Evolutionary conservation across 2,888 invertebrate genomes (phyloP).

Genomic region (Brachyptera putata): DNA sequence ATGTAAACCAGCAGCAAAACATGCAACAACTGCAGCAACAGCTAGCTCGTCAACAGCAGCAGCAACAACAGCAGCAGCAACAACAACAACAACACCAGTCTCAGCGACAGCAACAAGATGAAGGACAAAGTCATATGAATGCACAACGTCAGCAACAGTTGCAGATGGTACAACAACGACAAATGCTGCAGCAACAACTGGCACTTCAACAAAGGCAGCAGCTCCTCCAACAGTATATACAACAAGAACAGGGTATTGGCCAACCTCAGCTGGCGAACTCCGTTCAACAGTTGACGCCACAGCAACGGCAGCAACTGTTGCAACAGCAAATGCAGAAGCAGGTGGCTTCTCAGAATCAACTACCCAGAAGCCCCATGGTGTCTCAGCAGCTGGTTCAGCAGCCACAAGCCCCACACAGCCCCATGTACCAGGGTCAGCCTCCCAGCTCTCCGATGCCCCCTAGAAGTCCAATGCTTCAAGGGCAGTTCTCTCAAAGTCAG

Average conservation of each 20-base stretch:
- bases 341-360: slow-evolving; percentile 46
- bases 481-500: slow-evolving; percentile 40
- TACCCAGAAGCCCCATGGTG: slow-evolving; percentile 43
- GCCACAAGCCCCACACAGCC: slow-evolving; percentile 37
- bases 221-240: slow-evolving; percentile 34
- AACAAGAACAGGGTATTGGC: slow-evolving; percentile 24
- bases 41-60: slow-evolving; percentile 40
- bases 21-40: slow-evolving; percentile 51
- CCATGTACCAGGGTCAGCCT: slow-evolving; percentile 39
- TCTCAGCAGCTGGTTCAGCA: slow-evolving; percentile 43
- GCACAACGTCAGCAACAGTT: slow-evolving; percentile 43
- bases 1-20: slow-evolving; percentile 41
- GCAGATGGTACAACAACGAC: slow-evolving; percentile 34
- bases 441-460: slow-evolving; percentile 51
- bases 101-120: slow-evolving; percentile 39
- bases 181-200: slow-evolving; percentile 34
- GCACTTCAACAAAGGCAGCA: slow-evolving; percentile 34
- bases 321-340: slow-evolving; percentile 38
- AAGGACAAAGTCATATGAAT: slow-evolving; percentile 37
- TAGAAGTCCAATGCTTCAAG: slow-evolving; percentile 46
- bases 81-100: slow-evolving; percentile 42
- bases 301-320: slow-evolving; percentile 32
- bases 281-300: slow-evolving; percentile 27
- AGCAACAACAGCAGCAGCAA: slow-evolving; percentile 42
- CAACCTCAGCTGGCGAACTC: slow-evolving; percentile 14